phyloP scores from a whole-genome alignment of 2,888 invertebrate genomes.

The Cryptocephalus primarius region DNA sequence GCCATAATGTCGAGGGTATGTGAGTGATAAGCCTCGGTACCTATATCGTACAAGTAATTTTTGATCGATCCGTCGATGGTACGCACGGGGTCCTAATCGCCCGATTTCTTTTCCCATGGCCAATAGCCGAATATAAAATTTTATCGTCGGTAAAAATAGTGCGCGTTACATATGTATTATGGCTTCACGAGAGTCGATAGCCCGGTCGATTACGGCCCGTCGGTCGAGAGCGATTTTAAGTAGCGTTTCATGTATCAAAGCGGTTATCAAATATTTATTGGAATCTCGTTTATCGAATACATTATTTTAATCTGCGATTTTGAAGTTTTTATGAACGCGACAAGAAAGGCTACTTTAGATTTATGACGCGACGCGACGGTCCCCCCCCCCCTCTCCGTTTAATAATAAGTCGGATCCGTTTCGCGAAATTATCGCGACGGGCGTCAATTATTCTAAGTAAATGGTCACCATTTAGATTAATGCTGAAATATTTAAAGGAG shows the following conservation, averaged over 20 bases:
- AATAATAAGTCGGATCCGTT: conserved; percentile 20
- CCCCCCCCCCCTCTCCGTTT: too few relatives aligned
- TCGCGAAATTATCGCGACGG: conserved; percentile 13
- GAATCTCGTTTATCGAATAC: conserved; percentile 35
- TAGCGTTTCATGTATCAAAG: conserved; percentile 36
- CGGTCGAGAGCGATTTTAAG: conserved; percentile 32
- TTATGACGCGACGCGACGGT: conserved; percentile 14
- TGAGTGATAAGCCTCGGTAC: too few relatives aligned
- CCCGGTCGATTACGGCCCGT: too few relatives aligned
- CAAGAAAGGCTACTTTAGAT: conserved; percentile 33
- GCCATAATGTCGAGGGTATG: too few relatives aligned
- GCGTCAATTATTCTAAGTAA: conserved; percentile 18
- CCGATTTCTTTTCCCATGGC: too few relatives aligned
- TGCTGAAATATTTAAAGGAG: not conserved
- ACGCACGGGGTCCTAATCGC: too few relatives aligned
- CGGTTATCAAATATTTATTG: conserved; percentile 38
- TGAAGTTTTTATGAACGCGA: conserved; percentile 35
- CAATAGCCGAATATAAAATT: too few relatives aligned
- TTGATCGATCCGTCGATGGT: too few relatives aligned
- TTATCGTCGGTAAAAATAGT: too few relatives aligned
- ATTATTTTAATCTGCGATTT: conserved; percentile 35
- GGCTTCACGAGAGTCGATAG: too few relatives aligned
- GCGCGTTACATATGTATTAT: too few relatives aligned
- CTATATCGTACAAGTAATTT: too few relatives aligned
- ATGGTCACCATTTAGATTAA: conserved; percentile 16